A percentile compares a stretch with the other conserved stretches of the same genome.
Conservation (phyloP, 1,140 invertebrate genomes). For the Drosophila miranda region DNA sequence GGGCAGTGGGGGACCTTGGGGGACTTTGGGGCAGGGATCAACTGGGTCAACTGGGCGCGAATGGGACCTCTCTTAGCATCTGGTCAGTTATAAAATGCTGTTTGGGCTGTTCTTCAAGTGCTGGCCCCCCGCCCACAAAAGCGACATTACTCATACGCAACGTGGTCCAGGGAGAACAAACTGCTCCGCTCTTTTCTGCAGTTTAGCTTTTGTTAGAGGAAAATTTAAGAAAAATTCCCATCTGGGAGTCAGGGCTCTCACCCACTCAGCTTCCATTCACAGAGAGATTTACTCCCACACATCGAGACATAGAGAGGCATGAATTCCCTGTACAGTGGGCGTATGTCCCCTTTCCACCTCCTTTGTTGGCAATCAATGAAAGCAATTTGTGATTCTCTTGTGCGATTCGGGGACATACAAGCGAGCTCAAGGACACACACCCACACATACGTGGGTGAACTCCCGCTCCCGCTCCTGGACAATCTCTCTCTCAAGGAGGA, state of each 20-base stretch:
- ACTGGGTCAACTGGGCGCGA: conserved; percentile 41
- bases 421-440: conserved; percentile 58
- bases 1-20: background rate
- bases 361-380: conserved; percentile 76
- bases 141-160: conserved; percentile 54
- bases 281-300: background rate
- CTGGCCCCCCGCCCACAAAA: conserved; percentile 3
- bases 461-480: background rate
- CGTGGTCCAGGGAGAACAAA: conserved; percentile 10
- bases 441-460: background rate
- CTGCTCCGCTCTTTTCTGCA: conserved; percentile 5
- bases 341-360: background rate
- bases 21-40: background rate
- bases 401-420: conserved; percentile 66
- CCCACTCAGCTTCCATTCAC: conserved; percentile 3
- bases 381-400: conserved; percentile 78
- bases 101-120: conserved; percentile 30
- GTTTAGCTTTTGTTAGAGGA: conserved; percentile 3
- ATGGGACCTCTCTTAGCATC: conserved; percentile 27
- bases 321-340: conserved; percentile 14
- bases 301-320: background rate
- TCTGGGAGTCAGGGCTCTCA: conserved; percentile 3
- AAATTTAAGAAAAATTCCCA: conserved; percentile 46
- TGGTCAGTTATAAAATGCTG: conserved; percentile 57
- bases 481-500: background rate